These are phyloP conservation scores for Cosmia trapezina DNA, from an alignment of 2,888 invertebrate species.

Conservation along the genomic window DNA sequence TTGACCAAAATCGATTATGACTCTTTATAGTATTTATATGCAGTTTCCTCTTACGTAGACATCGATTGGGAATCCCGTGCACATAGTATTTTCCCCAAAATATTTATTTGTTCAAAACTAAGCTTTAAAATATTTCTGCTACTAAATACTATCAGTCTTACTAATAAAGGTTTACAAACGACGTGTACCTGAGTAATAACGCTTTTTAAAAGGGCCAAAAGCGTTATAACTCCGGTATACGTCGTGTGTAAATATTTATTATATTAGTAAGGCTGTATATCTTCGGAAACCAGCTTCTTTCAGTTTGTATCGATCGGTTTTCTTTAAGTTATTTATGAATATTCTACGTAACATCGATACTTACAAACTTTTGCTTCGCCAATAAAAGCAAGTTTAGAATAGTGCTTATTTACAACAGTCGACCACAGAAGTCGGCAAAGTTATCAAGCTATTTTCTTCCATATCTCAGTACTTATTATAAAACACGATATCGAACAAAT, in stretches of 20 bases:
- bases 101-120: not conserved
- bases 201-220: no score
- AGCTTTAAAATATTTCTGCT: not conserved
- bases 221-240: no score
- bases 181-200: no score
- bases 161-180: no score
- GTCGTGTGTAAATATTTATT: no score
- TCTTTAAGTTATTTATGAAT: slow-evolving; percentile 12
- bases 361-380: slow-evolving; percentile 19
- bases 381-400: slow-evolving; percentile 2
- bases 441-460: not conserved
- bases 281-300: slow-evolving; percentile 8
- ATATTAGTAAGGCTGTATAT: not conserved
- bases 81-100: slow-evolving; percentile 4
- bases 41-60: slow-evolving; percentile 21
- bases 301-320: slow-evolving; percentile 28
- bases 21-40: not conserved
- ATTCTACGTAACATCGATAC: slow-evolving; percentile 19
- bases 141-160: not conserved
- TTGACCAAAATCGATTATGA: not conserved
- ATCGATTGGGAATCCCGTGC: not conserved
- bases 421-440: not conserved
- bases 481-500: not conserved
- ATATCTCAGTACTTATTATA: not conserved
- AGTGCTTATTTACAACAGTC: not conserved